phyloP scores from a whole-genome alignment of 53 echinoderm and acorn worm species.

The Henricia sp. region DNA sequence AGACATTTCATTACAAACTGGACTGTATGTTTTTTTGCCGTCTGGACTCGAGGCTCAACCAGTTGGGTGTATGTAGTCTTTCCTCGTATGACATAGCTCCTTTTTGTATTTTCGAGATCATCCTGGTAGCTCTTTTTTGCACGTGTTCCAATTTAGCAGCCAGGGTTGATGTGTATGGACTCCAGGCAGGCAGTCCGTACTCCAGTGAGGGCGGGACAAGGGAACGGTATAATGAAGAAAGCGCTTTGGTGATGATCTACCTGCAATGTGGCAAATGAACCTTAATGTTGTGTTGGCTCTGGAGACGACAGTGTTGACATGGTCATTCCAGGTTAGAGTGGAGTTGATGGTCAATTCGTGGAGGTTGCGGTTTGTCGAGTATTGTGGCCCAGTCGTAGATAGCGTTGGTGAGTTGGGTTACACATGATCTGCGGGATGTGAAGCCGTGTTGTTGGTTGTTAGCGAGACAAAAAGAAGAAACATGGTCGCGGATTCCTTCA shows the following conservation, averaged over 20 bases:
- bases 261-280: conserved; percentile 13
- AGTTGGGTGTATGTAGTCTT: conserved; percentile 17
- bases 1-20: not conserved
- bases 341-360: conserved; percentile 7
- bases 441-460: too few relatives aligned
- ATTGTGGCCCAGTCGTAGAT: too few relatives aligned
- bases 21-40: not conserved
- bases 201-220: not conserved
- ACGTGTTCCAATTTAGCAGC: not conserved
- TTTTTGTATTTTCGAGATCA: not conserved
- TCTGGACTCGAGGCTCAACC: conserved; percentile 6
- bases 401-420: too few relatives aligned
- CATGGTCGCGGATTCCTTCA: not conserved
- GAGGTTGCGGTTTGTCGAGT: too few relatives aligned
- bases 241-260: not conserved
- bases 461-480: too few relatives aligned
- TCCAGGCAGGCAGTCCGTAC: conserved; percentile 26
- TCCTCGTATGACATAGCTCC: conserved; percentile 5
- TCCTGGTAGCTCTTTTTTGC: not conserved
- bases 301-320: too few relatives aligned
- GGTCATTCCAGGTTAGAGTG: not conserved
- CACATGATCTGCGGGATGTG: too few relatives aligned
- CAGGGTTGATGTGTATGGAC: conserved; percentile 15
- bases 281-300: too few relatives aligned
- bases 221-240: not conserved